Evolutionary conservation across 2,113 vertebrate species (phyloP).

Genomic region (Cyanoramphus novaezelandiae): DNA sequence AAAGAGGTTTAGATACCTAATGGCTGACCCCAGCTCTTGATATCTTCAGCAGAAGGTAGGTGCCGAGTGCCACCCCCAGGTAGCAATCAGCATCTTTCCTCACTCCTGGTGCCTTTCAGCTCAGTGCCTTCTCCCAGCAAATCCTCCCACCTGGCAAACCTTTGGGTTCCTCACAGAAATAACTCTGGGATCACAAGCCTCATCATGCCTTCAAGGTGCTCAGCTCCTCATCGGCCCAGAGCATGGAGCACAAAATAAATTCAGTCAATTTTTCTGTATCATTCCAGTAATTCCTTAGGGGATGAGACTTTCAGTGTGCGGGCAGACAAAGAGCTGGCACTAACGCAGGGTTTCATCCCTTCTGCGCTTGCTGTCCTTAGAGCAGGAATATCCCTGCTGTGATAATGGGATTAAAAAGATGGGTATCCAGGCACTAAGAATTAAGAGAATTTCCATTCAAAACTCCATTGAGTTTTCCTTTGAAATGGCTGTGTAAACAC

Average conservation of each 20-base stretch:
- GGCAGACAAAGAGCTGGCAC: background rate
- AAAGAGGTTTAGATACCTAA: background rate
- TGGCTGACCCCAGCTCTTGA: background rate
- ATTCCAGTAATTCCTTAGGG: background rate
- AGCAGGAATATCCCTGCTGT: background rate
- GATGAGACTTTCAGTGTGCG: background rate
- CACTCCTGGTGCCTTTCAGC: background rate
- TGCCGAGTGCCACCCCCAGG: background rate
- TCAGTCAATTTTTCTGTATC: background rate
- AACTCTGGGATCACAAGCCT: background rate
- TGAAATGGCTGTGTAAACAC: background rate
- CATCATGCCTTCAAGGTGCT: background rate
- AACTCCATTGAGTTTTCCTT: background rate
- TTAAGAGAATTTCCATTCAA: background rate
- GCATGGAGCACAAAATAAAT: background rate
- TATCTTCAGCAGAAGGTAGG: background rate
- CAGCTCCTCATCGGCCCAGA: background rate
- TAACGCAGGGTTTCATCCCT: background rate
- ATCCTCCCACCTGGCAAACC: background rate
- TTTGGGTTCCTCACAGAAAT: background rate
- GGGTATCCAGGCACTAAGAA: background rate
- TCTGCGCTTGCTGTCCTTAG: background rate
- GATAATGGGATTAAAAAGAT: slow-evolving; percentile 10
- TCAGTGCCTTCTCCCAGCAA: background rate
- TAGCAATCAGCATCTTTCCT: background rate